Base-by-base conservation (phyloP, 2,113 vertebrate genomes). In the Pardalotus punctatus region DNA sequence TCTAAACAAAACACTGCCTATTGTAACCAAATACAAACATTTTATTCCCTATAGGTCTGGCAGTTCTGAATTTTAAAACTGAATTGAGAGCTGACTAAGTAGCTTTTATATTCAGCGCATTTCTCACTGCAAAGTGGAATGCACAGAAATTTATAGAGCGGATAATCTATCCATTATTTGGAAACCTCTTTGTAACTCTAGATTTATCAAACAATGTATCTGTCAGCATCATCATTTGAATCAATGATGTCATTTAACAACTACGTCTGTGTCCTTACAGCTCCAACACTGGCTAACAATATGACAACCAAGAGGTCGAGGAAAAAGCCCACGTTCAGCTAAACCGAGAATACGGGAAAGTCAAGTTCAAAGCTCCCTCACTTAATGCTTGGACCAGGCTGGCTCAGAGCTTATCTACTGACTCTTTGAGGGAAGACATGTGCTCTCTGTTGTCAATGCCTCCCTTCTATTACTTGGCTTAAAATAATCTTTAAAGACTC, bases 241-340 rank as follows among this genome's bases (percentile, higher is more conserved):
- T 71, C 42, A 69, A n/a, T 23, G 9, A 33, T n/a, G 40, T 69
- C 80, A 73, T 61, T 77, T 89, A 67, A 85, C 22, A 69, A 50
- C 25, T 28, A 27, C 25, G 85, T 88, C 10, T 96, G 36, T 90
- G 70, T 50, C 50, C 83, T 93, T 81, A 53, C 97, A 98, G 98
- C 86, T 98, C 89, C 96, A 97, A 5, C 98, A 98, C 93, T 98
- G 98, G 98, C 71, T 98, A 96, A 95, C 98, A 85, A 98, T 98
- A 97, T 98, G 98, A 98, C 84, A 89, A 40, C 58, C 47, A 31
- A 42, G 47, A 84, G 66, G 56, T 43, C 2, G 17, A 93, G 51
- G 85, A 92, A 80, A 95, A 95, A 79, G 45, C 61, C 95, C 81
- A 28, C 45, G 2, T 90, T 73, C 89, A 92, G 60, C 47, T 60